Percentiles rank a stretch among this genome's conserved stretches.
Conservation (phyloP, 2,888 invertebrate species). For the Andrena camellia region DNA sequence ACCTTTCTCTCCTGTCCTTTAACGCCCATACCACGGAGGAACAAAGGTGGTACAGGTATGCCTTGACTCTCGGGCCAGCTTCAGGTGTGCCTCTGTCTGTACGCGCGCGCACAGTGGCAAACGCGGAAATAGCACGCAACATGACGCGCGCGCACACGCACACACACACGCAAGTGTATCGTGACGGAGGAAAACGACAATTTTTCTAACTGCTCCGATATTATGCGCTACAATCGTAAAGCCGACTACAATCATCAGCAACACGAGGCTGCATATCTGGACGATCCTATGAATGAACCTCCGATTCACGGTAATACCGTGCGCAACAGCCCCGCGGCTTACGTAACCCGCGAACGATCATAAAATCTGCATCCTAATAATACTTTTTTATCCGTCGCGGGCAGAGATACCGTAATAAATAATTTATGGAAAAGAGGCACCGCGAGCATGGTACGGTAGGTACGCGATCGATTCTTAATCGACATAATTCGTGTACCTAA, state of each 20-base stretch:
- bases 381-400: conserved; percentile 15
- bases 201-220: conserved; percentile 58
- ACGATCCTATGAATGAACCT: conserved; percentile 68
- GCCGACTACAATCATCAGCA: conserved; percentile 51
- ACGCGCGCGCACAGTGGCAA: background rate
- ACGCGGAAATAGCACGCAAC: conserved; percentile 7
- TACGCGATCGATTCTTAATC: too few species aligned
- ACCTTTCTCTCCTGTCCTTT: conserved; percentile 41
- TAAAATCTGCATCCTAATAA: conserved; percentile 38
- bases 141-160: background rate
- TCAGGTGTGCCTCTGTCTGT: background rate
- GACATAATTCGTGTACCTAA: too few species aligned
- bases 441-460: too few species aligned
- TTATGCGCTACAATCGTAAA: conserved; percentile 40
- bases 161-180: background rate
- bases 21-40: background rate
- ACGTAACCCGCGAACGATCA: conserved; percentile 52
- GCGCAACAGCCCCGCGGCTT: conserved; percentile 37
- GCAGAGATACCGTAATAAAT: conserved; percentile 13
- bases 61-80: background rate
- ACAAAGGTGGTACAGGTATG: conserved; percentile 27
- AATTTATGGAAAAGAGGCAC: background rate
- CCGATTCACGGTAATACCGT: conserved; percentile 31
- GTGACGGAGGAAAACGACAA: conserved; percentile 49
- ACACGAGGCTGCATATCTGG: conserved; percentile 51